Evolutionary conservation across 2,797 vertebrate species (phyloP).

Genomic region (Phalloptychus januarius): DNA sequence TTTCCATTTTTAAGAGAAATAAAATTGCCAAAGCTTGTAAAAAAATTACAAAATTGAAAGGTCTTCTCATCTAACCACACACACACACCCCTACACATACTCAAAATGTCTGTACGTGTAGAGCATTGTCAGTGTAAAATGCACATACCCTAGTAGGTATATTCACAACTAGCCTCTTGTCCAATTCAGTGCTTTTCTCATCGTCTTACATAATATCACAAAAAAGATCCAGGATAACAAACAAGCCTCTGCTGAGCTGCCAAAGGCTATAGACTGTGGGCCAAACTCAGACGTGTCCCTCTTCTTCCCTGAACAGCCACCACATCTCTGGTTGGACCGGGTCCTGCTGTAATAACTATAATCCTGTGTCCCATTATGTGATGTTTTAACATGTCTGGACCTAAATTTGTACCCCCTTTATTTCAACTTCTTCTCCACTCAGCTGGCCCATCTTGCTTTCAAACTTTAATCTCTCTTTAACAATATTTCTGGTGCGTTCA

Average conservation of each 20-base stretch:
- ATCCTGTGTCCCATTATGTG: not conserved
- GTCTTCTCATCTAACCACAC: not conserved
- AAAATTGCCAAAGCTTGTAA: not conserved
- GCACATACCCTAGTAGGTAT: not conserved
- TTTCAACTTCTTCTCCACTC: not conserved
- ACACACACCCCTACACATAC: not conserved
- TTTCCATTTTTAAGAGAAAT: not conserved
- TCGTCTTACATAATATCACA: accelerated
- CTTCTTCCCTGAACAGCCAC: not conserved
- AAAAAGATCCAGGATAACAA: not conserved
- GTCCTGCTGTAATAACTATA: too few relatives aligned
- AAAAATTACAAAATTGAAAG: not conserved
- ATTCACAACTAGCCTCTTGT: accelerated
- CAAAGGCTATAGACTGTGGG: accelerated
- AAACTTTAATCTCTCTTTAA: not conserved
- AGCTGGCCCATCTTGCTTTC: not conserved
- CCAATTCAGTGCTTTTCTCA: not conserved
- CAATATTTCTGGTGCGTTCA: not conserved
- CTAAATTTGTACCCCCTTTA: accelerated
- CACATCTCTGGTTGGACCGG: not conserved
- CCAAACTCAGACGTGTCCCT: not conserved
- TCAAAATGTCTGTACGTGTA: not conserved
- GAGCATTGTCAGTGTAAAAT: not conserved
- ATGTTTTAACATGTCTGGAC: not conserved
- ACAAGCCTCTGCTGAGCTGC: not conserved